Evolutionary conservation across 2,888 invertebrate genomes (phyloP), one percentile per base, ranked within the genome.

Genomic region (Anthrax anthrax): DNA sequence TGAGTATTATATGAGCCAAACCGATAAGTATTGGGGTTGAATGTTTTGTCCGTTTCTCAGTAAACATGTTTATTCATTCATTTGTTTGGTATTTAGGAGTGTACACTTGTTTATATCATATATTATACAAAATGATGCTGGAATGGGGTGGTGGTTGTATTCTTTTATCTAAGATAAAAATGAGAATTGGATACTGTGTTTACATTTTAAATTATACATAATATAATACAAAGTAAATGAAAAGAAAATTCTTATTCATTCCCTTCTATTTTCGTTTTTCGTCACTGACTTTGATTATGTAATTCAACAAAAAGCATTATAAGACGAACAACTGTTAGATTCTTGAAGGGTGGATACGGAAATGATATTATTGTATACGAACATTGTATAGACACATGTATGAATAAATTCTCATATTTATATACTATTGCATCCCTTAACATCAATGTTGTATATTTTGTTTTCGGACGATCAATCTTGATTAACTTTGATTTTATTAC

Each of bases 391-490:
- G 29, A 29, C 3, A 12, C 12, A 6, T 29, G 10, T 6, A 10
- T 12, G 29, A 32, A n/a, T n/a, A n/a, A n/a, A n/a, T n/a, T n/a
- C n/a, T n/a, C n/a, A n/a, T n/a, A n/a, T n/a, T n/a, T n/a, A n/a
- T 12, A 4, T 2, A 12, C 12, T 8, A 12, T 32, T 32, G 29
- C 29, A 32, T 32, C 29, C 29, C 29, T 32, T 32, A 5, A 8
- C 9, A 27, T 27, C 5, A 1, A 27, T 5, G 5, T 27, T 27
- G 8, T 8, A 18, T 42, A 32, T 13, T 14, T 37, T 16, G 23
- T 37, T 27, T 64, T 61, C 62, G 61, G 58, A 54, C 64, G 60
- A 65, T 65, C 65, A 65, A 65, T 65, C 65, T 65, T 65, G 64
- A 65, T 65, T 65, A 65, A 61, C 60, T 54, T 61, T 64, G 66